phyloP scores from a whole-genome alignment of 1,140 invertebrate genomes.

The Odontomachus brunneus region DNA sequence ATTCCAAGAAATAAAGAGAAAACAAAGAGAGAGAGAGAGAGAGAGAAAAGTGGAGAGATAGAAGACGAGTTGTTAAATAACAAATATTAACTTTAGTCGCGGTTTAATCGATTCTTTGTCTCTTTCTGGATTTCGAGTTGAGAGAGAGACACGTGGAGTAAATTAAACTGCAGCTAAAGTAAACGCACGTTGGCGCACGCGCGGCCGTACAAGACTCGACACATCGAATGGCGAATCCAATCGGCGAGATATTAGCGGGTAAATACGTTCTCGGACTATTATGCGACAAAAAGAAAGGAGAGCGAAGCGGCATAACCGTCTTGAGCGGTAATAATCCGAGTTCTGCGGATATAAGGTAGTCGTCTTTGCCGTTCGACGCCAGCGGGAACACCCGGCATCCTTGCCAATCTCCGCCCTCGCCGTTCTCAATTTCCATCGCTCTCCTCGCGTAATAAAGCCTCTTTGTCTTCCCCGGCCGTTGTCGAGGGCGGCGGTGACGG shows the following conservation, averaged over 20 bases:
- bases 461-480: constrained; percentile 67
- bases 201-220: neutral
- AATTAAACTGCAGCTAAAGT: neutral
- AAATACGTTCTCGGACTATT: constrained; percentile 4
- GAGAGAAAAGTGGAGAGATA: neutral
- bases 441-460: constrained; percentile 73
- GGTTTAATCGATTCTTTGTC: constrained; percentile 27
- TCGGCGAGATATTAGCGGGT: neutral
- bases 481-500: neutral
- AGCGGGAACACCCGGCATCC: constrained; percentile 45
- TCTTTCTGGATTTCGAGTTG: neutral
- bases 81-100: constrained; percentile 32
- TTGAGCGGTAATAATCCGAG: constrained; percentile 58
- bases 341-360: constrained; percentile 69
- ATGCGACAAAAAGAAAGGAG: neutral
- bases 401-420: constrained; percentile 67
- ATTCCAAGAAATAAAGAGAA: neutral
- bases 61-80: neutral
- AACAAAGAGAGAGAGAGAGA: neutral
- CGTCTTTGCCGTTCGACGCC: constrained; percentile 42
- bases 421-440: constrained; percentile 73
- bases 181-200: neutral
- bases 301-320: constrained; percentile 1
- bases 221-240: neutral
- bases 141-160: neutral